These are phyloP conservation scores for Drosophila orosa DNA, from an alignment of 1,140 invertebrate genomes.

Conservation along the genomic window DNA sequence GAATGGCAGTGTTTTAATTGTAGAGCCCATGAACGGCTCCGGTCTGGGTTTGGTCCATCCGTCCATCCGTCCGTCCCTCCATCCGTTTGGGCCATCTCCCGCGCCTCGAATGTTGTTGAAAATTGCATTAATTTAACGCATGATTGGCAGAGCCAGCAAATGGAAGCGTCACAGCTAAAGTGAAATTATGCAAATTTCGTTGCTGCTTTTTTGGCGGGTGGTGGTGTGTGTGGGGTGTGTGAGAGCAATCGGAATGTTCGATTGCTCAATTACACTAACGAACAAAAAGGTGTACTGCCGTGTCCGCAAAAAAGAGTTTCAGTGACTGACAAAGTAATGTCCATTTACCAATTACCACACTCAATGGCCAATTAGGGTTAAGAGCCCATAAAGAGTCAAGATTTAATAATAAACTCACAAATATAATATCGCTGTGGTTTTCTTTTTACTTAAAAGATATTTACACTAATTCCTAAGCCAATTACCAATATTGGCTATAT, in stretches of 20 bases:
- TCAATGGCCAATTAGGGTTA: not conserved
- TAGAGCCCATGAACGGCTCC: constrained; percentile 8
- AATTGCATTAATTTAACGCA: constrained; percentile 82
- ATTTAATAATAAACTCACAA: constrained; percentile 5
- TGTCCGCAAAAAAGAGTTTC: not conserved
- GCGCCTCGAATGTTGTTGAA: constrained; percentile 51
- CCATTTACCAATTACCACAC: constrained; percentile 1
- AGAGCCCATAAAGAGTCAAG: not conserved
- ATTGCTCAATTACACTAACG: constrained; percentile 61
- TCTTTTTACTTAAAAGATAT: not conserved
- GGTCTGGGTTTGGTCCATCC: not conserved
- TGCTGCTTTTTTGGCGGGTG: constrained; percentile 22
- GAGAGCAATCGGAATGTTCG: constrained; percentile 27
- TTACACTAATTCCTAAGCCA: not conserved
- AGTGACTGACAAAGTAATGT: constrained; percentile 2
- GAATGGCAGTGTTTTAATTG: constrained; percentile 66
- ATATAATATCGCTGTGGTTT: not conserved
- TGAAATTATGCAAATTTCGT: constrained; percentile 63
- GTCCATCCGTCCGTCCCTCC: not conserved
- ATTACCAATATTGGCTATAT: constrained; percentile 7
- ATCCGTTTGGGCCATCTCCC: constrained; percentile 35
- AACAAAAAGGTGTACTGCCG: constrained; percentile 26
- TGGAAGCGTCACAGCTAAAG: constrained; percentile 58
- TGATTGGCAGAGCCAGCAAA: constrained; percentile 65
- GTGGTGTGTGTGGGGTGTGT: constrained; percentile 9